These are phyloP conservation scores for Trididemnum miniatum DNA, from an alignment of 23 tunicate species.

Conservation along the genomic window DNA sequence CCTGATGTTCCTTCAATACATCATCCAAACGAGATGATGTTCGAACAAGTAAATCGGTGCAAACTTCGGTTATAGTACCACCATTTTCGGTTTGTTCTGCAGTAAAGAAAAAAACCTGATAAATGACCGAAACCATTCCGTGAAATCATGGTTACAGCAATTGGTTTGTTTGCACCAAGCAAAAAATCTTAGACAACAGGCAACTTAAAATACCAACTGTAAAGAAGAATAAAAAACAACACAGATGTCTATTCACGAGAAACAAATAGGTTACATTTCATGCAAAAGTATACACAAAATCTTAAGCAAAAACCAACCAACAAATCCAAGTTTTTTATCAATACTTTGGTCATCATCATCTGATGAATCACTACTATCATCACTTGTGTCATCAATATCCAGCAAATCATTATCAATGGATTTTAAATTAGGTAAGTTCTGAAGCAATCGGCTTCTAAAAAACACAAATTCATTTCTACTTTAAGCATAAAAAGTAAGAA, in stretches of 20 bases:
- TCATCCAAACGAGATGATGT: slow-evolving; percentile 24
- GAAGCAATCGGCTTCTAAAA: not conserved
- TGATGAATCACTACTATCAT: not conserved
- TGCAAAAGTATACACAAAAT: not conserved
- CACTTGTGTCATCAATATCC: not conserved
- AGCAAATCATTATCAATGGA: not conserved
- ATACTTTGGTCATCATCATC: not conserved
- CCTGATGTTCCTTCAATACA: not conserved
- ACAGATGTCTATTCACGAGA: not conserved
- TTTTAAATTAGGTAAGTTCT: not conserved
- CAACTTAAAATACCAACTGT: not conserved
- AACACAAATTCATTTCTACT: too few relatives aligned
- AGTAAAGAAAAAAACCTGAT: too few relatives aligned
- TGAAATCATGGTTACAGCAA: too few relatives aligned
- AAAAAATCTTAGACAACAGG: too few relatives aligned
- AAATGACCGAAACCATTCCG: too few relatives aligned
- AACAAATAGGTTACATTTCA: not conserved
- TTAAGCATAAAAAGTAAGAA: too few relatives aligned
- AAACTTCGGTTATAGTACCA: not conserved
- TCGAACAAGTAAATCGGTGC: not conserved
- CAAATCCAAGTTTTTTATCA: not conserved
- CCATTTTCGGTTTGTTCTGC: not conserved
- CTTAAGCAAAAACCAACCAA: too few relatives aligned
- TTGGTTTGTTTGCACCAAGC: too few relatives aligned
- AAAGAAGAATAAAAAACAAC: not conserved